Conservation (phyloP, 1,140 invertebrate genomes). For the Drosophila carrolli region DNA sequence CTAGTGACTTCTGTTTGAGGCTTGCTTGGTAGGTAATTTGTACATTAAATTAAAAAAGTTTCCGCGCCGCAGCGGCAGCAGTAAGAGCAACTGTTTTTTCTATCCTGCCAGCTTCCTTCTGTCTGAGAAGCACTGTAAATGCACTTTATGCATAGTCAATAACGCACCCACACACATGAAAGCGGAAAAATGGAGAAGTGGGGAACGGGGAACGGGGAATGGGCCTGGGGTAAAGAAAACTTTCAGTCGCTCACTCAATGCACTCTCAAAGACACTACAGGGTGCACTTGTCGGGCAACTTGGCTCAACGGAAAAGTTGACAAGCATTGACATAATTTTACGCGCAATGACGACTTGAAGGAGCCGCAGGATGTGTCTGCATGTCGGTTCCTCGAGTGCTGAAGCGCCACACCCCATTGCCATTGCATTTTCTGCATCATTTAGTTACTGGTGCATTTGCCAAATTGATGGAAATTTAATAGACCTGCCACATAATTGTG, state of each 20-base stretch:
- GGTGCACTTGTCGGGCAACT: constrained; percentile 57
- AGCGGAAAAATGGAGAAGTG: neutral
- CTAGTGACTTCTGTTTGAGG: constrained; percentile 18
- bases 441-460: constrained; percentile 41
- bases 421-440: constrained; percentile 72
- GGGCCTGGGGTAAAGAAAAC: constrained; percentile 32
- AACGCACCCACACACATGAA: constrained; percentile 38
- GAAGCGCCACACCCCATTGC: constrained; percentile 36
- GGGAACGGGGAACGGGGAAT: neutral
- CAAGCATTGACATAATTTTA: constrained; percentile 82
- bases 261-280: constrained; percentile 71
- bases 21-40: constrained; percentile 46
- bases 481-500: constrained; percentile 74
- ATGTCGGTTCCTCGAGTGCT: constrained; percentile 33
- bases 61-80: constrained; percentile 2
- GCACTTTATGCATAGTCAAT: constrained; percentile 68
- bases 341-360: constrained; percentile 76
- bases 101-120: constrained; percentile 2
- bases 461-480: constrained; percentile 64
- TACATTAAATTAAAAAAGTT: constrained; percentile 81
- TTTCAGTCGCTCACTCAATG: constrained; percentile 73
- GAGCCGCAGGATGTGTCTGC: constrained; percentile 62
- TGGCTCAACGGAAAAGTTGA: constrained; percentile 72
- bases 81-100: constrained; percentile 38
- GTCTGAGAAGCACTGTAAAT: constrained; percentile 43